A percentile compares a stretch with the other conserved stretches of the same genome.
Evolutionary conservation across 2,888 invertebrate species (phyloP).

Genomic region (Polydesmus complanatus): DNA sequence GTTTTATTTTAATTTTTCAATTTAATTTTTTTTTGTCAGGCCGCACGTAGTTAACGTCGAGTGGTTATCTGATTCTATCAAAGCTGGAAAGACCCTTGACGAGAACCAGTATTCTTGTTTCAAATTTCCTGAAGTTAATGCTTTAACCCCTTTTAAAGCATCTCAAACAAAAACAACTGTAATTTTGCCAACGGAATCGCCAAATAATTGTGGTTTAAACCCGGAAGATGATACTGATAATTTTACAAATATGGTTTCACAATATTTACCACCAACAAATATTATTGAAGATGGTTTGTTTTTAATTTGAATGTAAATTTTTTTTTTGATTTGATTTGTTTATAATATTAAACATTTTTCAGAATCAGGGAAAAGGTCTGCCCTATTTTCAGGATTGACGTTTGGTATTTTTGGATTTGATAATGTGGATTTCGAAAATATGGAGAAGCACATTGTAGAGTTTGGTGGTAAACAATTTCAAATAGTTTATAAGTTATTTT

Average conservation of each 20-base stretch:
- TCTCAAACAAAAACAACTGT: slow-evolving; percentile 19
- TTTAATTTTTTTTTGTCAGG: slow-evolving; percentile 30
- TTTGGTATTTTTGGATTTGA: slow-evolving; percentile 33
- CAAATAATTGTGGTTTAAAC: not conserved
- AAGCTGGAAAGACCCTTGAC: slow-evolving; percentile 42
- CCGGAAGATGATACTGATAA: not conserved
- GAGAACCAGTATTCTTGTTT: slow-evolving; percentile 37
- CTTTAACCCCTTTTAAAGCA: not conserved
- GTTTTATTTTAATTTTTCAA: too few species aligned
- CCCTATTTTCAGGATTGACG: slow-evolving; percentile 25
- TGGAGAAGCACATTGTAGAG: slow-evolving; percentile 18
- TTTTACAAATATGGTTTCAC: not conserved
- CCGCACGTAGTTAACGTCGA: slow-evolving; percentile 50
- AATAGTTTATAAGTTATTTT: too few species aligned
- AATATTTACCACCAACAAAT: not conserved
- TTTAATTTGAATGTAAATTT: not conserved
- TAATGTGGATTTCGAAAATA: slow-evolving; percentile 25
- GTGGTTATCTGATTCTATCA: slow-evolving; percentile 64
- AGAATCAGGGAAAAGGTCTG: slow-evolving; percentile 20
- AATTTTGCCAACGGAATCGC: not conserved
- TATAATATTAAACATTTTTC: slow-evolving; percentile 5
- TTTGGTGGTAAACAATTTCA: not conserved
- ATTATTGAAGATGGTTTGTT: not conserved
- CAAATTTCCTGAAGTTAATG: slow-evolving; percentile 1
- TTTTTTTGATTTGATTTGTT: not conserved